Evolutionary conservation across 2,888 invertebrate genomes (phyloP), one percentile per base, ranked within the genome.

Genomic region (Willowsia nigromaculata): DNA sequence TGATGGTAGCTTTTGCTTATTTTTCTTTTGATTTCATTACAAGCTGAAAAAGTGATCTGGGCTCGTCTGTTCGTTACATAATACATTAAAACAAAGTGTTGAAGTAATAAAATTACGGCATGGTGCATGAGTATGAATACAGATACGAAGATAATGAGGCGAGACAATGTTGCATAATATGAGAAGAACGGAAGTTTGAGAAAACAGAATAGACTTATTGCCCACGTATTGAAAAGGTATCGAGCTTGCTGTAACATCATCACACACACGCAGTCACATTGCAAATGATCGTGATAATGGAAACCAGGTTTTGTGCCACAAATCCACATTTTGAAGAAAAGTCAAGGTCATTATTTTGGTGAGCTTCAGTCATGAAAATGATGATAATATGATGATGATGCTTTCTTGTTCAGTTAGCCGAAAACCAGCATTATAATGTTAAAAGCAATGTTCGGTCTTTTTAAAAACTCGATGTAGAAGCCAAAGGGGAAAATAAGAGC

Each of bases 301-400:
- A 65, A 84, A 84, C 84, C 71, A 71, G 78, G 86, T 80, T 86
- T 56, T 87, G 87, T 87, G 87, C 87, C 74, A 87, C 81, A 87
- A 87, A 87, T 87, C 87, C 74, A 87, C 87, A 87, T 87, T 87
- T 81, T 81, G 11, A 59, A 53, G 86, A 62, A 80, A 87, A 87
- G 87, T 87, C 87, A 87, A 87, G 87, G 87, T 87, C 81, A 47
- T 30, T 13, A 40, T 78, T 85, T 65, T 59, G 7, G 37, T 85
- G 18, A 50, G 37, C 27, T 56, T 76, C 7, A 74, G 18, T n/a
- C 18, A 62, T 76, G 71, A 71, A 71, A 71, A 15, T n/a, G 62
- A 33, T 25, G 1, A 62, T 22, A 56, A 56, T 56, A 30, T 37
- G 1, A 37, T 11, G 37, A 22, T 68, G 6, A 18, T 71, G 5